These are phyloP conservation scores for Glaucopsyche alexis DNA, from an alignment of 2,888 invertebrate genomes.

Conservation along the genomic window DNA sequence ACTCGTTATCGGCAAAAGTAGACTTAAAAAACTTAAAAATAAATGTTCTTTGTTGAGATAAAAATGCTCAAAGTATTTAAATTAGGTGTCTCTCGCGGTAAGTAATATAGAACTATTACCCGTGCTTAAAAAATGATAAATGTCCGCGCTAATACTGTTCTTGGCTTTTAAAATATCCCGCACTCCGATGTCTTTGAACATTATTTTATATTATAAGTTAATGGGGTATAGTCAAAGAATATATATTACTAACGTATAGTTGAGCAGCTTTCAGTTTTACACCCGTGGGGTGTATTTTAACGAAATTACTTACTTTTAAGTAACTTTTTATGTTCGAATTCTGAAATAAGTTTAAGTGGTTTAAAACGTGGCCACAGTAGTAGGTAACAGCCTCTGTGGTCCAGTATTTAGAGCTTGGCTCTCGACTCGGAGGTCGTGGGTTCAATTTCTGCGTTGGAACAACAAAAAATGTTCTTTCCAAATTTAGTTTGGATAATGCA, in stretches of 20 bases:
- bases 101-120: not conserved
- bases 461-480: no score
- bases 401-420: no score
- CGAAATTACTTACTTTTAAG: no score
- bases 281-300: not conserved
- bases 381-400: no score
- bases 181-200: not conserved
- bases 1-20: not conserved
- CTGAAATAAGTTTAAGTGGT: no score
- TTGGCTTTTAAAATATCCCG: not conserved
- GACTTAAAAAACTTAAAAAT: not conserved
- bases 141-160: not conserved
- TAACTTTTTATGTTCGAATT: no score
- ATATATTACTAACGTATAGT: no score
- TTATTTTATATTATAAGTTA: conserved; percentile 1
- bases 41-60: not conserved
- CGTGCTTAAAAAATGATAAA: not conserved
- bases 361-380: no score
- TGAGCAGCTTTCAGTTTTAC: not conserved
- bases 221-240: not conserved
- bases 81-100: not conserved
- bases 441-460: no score
- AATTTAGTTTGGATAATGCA: no score
- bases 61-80: conserved; percentile 1
- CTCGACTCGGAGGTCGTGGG: no score